Evolutionary conservation across 2,797 vertebrate species (phyloP), one percentile per base, ranked within the genome.

Genomic region (Enteromius paludinosus): DNA sequence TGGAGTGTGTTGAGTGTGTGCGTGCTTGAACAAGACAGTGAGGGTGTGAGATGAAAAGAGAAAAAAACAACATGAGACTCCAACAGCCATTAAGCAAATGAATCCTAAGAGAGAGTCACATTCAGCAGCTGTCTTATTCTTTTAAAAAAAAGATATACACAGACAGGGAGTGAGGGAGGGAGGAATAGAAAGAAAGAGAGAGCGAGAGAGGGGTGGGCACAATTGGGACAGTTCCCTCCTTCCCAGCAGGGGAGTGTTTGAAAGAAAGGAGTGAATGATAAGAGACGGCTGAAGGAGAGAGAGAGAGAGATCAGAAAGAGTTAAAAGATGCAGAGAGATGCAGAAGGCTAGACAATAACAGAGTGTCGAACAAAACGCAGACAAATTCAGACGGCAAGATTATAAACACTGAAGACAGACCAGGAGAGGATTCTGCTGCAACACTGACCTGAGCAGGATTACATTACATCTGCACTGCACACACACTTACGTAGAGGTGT

Each of bases 161-260:
- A 69, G 68, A 54, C 5, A 68, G 62, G 30, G 70, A 64, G 38
- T 14, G 76, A 64, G 47, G 35, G 18, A 77, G 75, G 25, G 59
- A 59, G 12, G n/a, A 43, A 66, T 2, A 35, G 25, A 54, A 70
- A 65, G 41, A 43, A 45, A 73, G 62, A 78, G 30, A 71, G 68
- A 83, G 66, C 33, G 61, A 77, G 71, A 30, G 71, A 71, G 54
- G 78, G 62, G 71, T 78, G 83, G 84, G 80, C 82, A 82, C 72
- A 78, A 71, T 66, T 87, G 82, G 83, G 82, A 81, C 71, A 78
- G 79, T 69, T 78, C 79, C 83, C 87, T 87, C 85, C 78, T 86
- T 78, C 73, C 74, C 47, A 78, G 81, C 78, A 77, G 72, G 81
- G 69, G 73, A 84, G 79, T 79, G 69, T 73, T 79, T 87, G 65